Conservation (phyloP, 2,113 vertebrate species). For the Lynx canadensis region DNA sequence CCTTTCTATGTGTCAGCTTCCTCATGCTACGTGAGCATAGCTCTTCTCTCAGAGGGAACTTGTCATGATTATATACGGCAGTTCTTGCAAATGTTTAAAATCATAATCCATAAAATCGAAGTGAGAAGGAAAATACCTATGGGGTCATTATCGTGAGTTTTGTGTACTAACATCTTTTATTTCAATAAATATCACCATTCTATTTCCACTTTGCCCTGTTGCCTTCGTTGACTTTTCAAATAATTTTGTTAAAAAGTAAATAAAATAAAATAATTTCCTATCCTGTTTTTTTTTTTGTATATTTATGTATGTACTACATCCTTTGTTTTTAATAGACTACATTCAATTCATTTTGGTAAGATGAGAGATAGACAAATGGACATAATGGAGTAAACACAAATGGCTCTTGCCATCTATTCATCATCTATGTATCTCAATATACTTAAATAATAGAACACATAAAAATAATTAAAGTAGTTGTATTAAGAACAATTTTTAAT, state of each 20-base stretch:
- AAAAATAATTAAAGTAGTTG: background rate
- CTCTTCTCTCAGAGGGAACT: background rate
- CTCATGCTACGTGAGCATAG: background rate
- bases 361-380: background rate
- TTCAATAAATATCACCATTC: background rate
- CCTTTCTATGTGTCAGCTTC: background rate
- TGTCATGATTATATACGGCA: background rate
- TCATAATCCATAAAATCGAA: background rate
- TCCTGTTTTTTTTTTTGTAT: background rate
- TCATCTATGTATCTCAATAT: background rate
- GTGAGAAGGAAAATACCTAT: background rate
- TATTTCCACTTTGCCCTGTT: background rate
- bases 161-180: background rate
- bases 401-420: accelerated
- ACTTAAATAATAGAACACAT: background rate
- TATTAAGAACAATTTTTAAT: background rate
- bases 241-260: too few species aligned
- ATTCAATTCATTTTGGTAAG: background rate
- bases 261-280: background rate
- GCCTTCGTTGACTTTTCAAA: background rate
- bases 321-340: background rate
- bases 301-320: background rate
- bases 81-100: background rate
- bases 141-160: background rate
- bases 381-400: background rate